These are phyloP conservation scores for Volucella inflata DNA, from an alignment of 2,888 invertebrate genomes.

Conservation along the genomic window DNA sequence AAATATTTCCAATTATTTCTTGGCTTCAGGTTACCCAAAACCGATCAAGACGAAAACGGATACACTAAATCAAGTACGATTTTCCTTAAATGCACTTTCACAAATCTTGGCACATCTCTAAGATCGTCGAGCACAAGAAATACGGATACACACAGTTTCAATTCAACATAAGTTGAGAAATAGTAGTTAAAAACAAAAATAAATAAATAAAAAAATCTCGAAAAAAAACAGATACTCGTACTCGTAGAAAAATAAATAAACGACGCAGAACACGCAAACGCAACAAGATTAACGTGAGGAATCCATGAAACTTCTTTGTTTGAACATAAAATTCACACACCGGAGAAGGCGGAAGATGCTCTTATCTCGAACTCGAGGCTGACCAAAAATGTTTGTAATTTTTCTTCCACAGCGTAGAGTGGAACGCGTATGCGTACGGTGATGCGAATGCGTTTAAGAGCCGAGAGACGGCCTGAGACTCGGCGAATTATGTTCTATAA, in stretches of 20 bases:
- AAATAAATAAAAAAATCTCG: not conserved
- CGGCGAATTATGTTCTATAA: constrained; percentile 4
- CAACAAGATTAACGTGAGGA: constrained; percentile 43
- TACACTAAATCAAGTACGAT: constrained; percentile 38
- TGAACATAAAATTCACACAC: constrained; percentile 39
- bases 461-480: not conserved
- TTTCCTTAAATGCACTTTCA: constrained; percentile 68
- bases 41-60: constrained; percentile 6
- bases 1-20: constrained; percentile 13
- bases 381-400: not conserved
- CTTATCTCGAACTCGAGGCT: constrained; percentile 14
- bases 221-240: not conserved
- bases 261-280: constrained; percentile 48
- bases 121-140: constrained; percentile 2
- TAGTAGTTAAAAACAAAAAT: not conserved
- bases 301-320: constrained; percentile 53
- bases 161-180: not conserved
- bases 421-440: not conserved
- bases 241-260: constrained; percentile 1
- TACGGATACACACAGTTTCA: constrained; percentile 16
- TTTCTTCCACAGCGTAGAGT: not conserved
- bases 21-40: not conserved
- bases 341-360: constrained; percentile 16
- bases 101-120: constrained; percentile 53
- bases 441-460: not conserved